These are phyloP conservation scores for Avahi laniger DNA, from an alignment of 2,797 vertebrate species.

Conservation along the genomic window DNA sequence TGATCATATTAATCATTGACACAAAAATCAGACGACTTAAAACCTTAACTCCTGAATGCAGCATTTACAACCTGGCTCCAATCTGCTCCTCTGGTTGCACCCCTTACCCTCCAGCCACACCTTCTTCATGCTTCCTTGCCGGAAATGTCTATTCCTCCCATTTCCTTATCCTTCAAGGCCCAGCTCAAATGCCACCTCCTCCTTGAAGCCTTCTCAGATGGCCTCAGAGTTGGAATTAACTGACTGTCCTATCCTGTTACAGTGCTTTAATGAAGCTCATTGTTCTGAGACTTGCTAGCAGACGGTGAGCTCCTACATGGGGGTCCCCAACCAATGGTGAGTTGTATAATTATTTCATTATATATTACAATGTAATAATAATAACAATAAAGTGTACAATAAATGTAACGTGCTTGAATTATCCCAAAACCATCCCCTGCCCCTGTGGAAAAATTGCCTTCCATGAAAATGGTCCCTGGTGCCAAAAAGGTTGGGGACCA, in stretches of 20 bases:
- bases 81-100: not conserved
- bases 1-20: not conserved
- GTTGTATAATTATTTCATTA: too few relatives aligned
- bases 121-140: not conserved
- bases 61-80: not conserved
- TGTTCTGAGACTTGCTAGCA: not conserved
- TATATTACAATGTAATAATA: too few relatives aligned
- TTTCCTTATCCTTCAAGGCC: conserved; percentile 7
- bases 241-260: not conserved
- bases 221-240: not conserved
- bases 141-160: not conserved
- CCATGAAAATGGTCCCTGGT: too few relatives aligned
- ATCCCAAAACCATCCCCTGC: too few relatives aligned
- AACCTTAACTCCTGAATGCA: not conserved
- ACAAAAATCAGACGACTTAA: not conserved
- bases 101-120: not conserved
- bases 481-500: not conserved
- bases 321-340: not conserved
- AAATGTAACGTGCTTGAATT: too few relatives aligned
- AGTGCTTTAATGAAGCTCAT: not conserved
- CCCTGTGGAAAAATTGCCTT: too few relatives aligned
- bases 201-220: not conserved
- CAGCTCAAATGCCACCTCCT: not conserved
- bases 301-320: not conserved
- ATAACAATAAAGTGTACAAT: too few relatives aligned